Evolutionary conservation across 1,140 invertebrate species (phyloP), one percentile per base, ranked within the genome.

Genomic region (Cecropterus lyciades): DNA sequence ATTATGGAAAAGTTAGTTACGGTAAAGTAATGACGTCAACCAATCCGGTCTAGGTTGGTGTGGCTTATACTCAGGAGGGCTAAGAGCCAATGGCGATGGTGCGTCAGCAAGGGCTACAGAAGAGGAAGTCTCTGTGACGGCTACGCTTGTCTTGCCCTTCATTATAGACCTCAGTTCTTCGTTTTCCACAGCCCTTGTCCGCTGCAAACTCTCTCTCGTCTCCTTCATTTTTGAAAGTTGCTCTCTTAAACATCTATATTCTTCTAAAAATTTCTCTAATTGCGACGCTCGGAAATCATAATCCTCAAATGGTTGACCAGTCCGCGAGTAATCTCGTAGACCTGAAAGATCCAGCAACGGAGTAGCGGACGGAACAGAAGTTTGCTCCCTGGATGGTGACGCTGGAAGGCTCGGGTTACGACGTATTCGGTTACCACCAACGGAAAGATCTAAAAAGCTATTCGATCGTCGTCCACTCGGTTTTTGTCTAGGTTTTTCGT

Each of bases 241-340:
- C 81, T 96, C 95, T 82, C 96, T 95, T 45, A 96, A 92, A 73
- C 92, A 95, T 69, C 95, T 93, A 77, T 96, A 97, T 75, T 97
- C 96, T 77, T 96, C 95, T 24, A 96, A 92, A 82, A 96, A 96
- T 30, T 94, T 93, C 77, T 96, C 95, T 45, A 97, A 84, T 79
- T 96, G 96, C 3, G 95, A 95, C 0, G 95, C 95, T 81, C 96
- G 95, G 82, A 96, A 96, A 73, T 96, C 95, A 79, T 95, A 96
- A 53, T 91, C 88, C 16, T 91, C 87, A 20, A 93, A 85, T 1
- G 93, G 92, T 67, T 93, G 91, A 14, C 87, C 86, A 0, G 85
- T 78, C 4, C 87, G 79, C 0, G 87, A 85, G 51, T 92, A 91
- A 57, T 89, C 86, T 62, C 88, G 79, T 10, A 94, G 85, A 14